Evolutionary conservation across 2,797 vertebrate species (phyloP), one percentile per base, ranked within the genome.

Genomic region (Clamator glandarius): DNA sequence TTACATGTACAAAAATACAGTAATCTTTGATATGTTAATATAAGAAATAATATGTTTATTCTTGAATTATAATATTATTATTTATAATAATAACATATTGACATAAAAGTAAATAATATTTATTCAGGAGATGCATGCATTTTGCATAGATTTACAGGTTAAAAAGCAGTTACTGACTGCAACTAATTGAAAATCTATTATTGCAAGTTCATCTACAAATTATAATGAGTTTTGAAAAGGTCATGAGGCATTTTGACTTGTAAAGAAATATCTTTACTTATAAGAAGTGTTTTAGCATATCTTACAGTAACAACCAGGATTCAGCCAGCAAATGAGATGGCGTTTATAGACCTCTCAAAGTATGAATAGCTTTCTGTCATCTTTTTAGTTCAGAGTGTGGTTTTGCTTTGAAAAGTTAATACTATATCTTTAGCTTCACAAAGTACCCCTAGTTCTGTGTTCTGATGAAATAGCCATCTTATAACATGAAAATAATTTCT

Each of bases 361-460:
- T 46, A 89, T 64, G 28, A 72, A 67, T 25, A 48, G 8, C 29
- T 86, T 91, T 90, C 14, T 87, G 20, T 76, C 12, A 2, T 58
- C 57, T 87, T 89, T 87, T 78, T 44, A 75, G 36, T 57, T 84
- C 26, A 77, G 46, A 88, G 33, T 63, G 8, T 1, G 1, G 44
- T 86, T 39, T 89, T 59, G 19, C 35, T 91, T 91, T 89, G 68
- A 87, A 83, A 85, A 81, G 15, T 89, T 87, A 89, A 87, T 95
- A 74, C 19, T 63, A 24, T 79, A 91, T 44, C 63, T 83, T 90
- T 85, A 80, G 61, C 33, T 52, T 90, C 46, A 19, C 64, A 55
- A 89, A 75, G 35, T 36, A 58, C 7, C 14, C 44, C 48, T 41
- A 51, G 12, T 74, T 78, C 81, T 80, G 21, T 85, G 42, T 82